Conservation (phyloP, 2,888 invertebrate genomes). For the Ophion ellenae region DNA sequence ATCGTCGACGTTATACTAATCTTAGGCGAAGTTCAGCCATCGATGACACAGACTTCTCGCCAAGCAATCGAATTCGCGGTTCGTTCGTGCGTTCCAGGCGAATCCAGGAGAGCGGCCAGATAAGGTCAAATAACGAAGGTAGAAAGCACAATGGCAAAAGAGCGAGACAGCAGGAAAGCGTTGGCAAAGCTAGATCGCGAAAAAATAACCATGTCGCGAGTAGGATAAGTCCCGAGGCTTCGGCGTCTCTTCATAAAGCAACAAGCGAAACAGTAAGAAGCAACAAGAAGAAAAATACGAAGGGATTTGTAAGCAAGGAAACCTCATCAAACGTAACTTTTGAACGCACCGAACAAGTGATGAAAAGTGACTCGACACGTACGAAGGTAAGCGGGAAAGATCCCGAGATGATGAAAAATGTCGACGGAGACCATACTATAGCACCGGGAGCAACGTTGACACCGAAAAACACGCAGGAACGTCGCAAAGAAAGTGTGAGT, state of each 20-base stretch:
- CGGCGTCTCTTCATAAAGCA: constrained; percentile 34
- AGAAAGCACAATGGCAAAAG: constrained; percentile 69
- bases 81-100: constrained; percentile 65
- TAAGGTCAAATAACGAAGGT: constrained; percentile 71
- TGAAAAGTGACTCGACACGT: constrained; percentile 4
- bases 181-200: constrained; percentile 35
- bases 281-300: not conserved
- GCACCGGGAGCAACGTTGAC: constrained; percentile 53
- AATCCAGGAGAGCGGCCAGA: constrained; percentile 60
- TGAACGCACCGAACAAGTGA: not conserved
- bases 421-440: constrained; percentile 58
- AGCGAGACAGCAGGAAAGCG: constrained; percentile 46
- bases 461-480: constrained; percentile 37
- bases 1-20: constrained; percentile 65
- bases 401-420: constrained; percentile 36
- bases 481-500: constrained; percentile 71
- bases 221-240: constrained; percentile 19
- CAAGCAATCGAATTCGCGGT: constrained; percentile 65
- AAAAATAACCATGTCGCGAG: constrained; percentile 50
- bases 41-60: constrained; percentile 46
- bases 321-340: constrained; percentile 35
- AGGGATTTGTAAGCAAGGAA: constrained; percentile 32
- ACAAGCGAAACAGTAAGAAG: constrained; percentile 19
- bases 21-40: constrained; percentile 45
- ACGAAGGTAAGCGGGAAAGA: constrained; percentile 3